These are phyloP conservation scores for Bombus affinis DNA, from an alignment of 1,140 invertebrate genomes.

Conservation along the genomic window DNA sequence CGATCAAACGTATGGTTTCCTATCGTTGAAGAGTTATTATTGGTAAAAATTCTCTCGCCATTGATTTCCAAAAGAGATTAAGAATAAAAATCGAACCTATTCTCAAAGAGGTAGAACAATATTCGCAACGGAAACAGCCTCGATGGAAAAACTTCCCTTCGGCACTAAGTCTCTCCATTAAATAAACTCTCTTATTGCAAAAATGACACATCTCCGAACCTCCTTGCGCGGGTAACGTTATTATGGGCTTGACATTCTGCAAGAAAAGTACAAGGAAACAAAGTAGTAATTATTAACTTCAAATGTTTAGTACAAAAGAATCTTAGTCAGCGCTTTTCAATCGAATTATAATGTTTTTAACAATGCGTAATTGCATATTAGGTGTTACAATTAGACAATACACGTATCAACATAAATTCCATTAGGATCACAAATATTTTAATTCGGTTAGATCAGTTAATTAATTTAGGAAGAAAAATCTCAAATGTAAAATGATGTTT, in stretches of 20 bases:
- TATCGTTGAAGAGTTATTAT: slow-evolving; percentile 57
- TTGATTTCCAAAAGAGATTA: background rate
- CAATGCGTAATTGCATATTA: background rate
- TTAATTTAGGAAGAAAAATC: background rate
- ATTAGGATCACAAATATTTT: background rate
- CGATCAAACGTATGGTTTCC: slow-evolving; percentile 90
- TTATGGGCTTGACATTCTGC: slow-evolving; percentile 84
- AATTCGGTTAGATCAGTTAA: background rate
- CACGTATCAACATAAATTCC: background rate
- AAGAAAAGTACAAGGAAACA: slow-evolving; percentile 57
- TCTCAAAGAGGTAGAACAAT: slow-evolving; percentile 87
- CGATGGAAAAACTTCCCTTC: slow-evolving; percentile 95
- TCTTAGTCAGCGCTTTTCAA: slow-evolving; percentile 42
- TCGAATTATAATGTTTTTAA: background rate
- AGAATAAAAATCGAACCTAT: slow-evolving; percentile 82
- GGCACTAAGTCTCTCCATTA: slow-evolving; percentile 93
- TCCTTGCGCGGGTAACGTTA: slow-evolving; percentile 85
- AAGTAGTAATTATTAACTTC: slow-evolving; percentile 24
- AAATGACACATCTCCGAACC: slow-evolving; percentile 93
- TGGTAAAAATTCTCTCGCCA: background rate
- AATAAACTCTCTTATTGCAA: slow-evolving; percentile 93
- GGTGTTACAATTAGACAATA: background rate
- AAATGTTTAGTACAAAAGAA: slow-evolving; percentile 23
- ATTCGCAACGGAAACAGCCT: slow-evolving; percentile 91
- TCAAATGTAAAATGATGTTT: background rate